A percentile compares a stretch with the other conserved stretches of the same genome.
Evolutionary conservation across 1,140 invertebrate species (phyloP).

Genomic region (Trialeurodes vaporariorum): DNA sequence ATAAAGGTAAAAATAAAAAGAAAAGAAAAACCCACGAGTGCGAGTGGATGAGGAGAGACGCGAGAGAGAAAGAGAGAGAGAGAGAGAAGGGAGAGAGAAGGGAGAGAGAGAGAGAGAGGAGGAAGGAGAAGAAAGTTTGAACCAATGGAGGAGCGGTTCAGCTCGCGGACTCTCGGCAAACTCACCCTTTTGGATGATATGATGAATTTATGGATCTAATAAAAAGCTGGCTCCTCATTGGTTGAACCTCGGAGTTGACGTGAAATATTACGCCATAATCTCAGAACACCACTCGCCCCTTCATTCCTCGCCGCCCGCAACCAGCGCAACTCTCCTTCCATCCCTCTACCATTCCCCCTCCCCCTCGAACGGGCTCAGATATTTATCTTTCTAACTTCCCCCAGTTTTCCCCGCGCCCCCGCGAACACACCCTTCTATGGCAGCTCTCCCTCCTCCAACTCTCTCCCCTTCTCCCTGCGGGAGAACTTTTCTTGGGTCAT

Average conservation of each 20-base stretch:
- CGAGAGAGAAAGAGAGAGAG: background rate
- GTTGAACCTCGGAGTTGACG: slow-evolving; percentile 9
- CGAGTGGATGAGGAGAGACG: no score
- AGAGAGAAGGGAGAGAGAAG: no score
- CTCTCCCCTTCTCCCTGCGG: no score
- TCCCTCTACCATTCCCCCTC: slow-evolving; percentile 3
- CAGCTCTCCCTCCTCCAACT: background rate
- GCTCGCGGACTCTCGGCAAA: slow-evolving; percentile 6
- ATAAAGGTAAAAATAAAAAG: no score
- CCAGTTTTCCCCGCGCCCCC: background rate
- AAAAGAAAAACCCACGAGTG: no score
- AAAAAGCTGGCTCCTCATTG: slow-evolving; percentile 20
- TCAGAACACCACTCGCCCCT: slow-evolving; percentile 1
- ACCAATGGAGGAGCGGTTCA: background rate
- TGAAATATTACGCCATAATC: slow-evolving; percentile 15
- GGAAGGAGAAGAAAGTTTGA: no score
- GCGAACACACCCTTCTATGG: background rate
- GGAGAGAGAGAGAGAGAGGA: background rate
- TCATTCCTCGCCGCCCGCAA: background rate
- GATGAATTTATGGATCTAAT: slow-evolving; percentile 30
- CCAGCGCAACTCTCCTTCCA: background rate
- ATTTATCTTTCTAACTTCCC: slow-evolving; percentile 6
- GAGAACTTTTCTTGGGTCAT: background rate
- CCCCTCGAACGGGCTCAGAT: background rate
- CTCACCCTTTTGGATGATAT: slow-evolving; percentile 15